Base-by-base conservation (phyloP, 2,113 vertebrate genomes). In the Castor canadensis region DNA sequence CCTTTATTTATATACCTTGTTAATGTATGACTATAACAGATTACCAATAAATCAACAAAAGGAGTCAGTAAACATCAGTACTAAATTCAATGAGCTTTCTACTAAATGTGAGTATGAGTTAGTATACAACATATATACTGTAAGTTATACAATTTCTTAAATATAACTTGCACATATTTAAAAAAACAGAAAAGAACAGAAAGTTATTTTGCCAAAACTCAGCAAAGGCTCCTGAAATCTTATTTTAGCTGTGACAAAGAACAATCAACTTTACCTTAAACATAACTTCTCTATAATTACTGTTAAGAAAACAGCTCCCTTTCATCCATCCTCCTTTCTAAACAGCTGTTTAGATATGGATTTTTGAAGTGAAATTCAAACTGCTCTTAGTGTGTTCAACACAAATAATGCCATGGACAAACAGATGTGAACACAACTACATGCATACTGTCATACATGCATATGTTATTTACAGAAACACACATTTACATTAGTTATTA, bases 401-500 rank as follows among this genome's bases (percentile, higher is more conserved):
- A 93, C 35, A 93, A 64, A 16, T 35, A 75, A 38, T 60, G 43
- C 73, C 47, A 1, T 49, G 45, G 71, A 87, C 32, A 91, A 30
- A 80, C 3, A 66, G 40, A 76, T 30, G 4, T 62, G 40, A n/a
- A 84, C 79, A 86, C 2, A 85, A 67, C 54, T 67, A 73, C 64
- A 62, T 82, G 58, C 38, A 60, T 49, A 82, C 54, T 87, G 91
- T 92, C 75, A 89, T 38, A 87, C 20, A 75, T 64, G 38, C 49
- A 19, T 64, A 75, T 82, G 56, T 82, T 81, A 95, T 87, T 93
- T 95, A 89, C 11, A 91, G 38, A 73, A 85, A 92, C 22, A 80
- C 22, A 96, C 6, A 82, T 73, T 94, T 93, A 60, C 10, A 76
- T 92, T 91, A 80, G 17, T 56, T 22, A 80, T 22, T 84, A 60